Evolutionary conservation across 2,888 invertebrate species (phyloP).

Genomic region (Muschampia plurimacula): DNA sequence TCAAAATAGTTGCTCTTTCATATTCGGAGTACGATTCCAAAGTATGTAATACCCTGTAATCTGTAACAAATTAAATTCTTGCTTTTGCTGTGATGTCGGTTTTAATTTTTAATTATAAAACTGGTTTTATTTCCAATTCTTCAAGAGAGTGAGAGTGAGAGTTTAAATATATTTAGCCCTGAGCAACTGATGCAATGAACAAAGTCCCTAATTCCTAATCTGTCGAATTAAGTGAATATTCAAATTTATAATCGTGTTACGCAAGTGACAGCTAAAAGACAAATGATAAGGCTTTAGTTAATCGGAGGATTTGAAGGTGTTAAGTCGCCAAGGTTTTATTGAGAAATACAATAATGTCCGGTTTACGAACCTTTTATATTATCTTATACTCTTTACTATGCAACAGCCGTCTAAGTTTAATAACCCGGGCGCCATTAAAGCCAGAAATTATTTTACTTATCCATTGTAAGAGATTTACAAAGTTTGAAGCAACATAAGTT

Average conservation of each 20-base stretch:
- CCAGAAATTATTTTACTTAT: slow-evolving; percentile 9
- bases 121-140: too few species aligned
- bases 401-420: slow-evolving; percentile 21
- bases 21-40: too few species aligned
- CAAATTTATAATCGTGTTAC: slow-evolving; percentile 37
- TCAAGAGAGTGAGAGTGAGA: neutral
- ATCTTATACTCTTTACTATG: slow-evolving; percentile 1
- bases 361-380: slow-evolving; percentile 12
- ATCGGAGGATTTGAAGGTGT: slow-evolving; percentile 35
- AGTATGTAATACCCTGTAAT: too few species aligned
- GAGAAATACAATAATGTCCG: slow-evolving; percentile 24
- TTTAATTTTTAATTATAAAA: too few species aligned
- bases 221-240: slow-evolving; percentile 27
- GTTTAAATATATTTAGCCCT: neutral
- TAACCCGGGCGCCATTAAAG: slow-evolving; percentile 10
- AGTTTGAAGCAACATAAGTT: slow-evolving; percentile 4
- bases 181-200: neutral
- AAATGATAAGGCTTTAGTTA: slow-evolving; percentile 36
- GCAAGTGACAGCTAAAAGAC: slow-evolving; percentile 32
- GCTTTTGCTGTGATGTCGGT: too few species aligned
- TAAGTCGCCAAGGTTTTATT: slow-evolving; percentile 31
- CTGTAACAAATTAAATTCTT: too few species aligned
- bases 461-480: neutral
- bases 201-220: slow-evolving; percentile 7
- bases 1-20: too few species aligned